Evolutionary conservation across 2,888 invertebrate genomes (phyloP).

Genomic region (Eristalis arbustorum): DNA sequence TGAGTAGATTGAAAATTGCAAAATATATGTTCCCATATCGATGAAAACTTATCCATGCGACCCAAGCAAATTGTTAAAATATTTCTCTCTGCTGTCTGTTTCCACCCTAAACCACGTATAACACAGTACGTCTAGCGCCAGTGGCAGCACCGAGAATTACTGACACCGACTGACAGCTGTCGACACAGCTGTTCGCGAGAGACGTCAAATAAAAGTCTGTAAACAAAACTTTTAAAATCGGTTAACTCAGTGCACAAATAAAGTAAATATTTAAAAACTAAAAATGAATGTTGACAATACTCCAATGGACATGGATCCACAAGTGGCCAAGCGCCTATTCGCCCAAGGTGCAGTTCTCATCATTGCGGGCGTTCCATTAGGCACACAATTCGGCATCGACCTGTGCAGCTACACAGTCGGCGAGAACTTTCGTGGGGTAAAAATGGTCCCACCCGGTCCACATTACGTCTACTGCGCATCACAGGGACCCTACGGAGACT

Average conservation of each 20-base stretch:
- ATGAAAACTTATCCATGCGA: no score
- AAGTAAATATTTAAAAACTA: not conserved
- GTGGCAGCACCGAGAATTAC: not conserved
- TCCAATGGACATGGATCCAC: constrained; percentile 85
- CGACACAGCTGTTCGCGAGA: not conserved
- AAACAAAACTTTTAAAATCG: constrained; percentile 5
- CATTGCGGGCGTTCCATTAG: constrained; percentile 91
- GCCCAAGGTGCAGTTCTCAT: constrained; percentile 91
- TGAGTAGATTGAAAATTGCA: no score
- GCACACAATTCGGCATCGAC: constrained; percentile 97
- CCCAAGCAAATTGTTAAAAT: no score
- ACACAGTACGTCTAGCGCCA: no score
- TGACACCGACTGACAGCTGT: no score
- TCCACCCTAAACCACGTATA: no score
- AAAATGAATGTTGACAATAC: constrained; percentile 71
- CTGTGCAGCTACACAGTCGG: constrained; percentile 88
- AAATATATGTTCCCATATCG: no score
- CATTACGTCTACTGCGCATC: constrained; percentile 89
- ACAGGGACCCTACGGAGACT: no score
- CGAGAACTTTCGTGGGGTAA: constrained; percentile 94
- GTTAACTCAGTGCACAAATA: not conserved
- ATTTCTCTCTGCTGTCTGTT: no score
- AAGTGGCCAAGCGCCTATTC: constrained; percentile 87
- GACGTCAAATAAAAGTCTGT: not conserved
- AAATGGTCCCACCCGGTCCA: constrained; percentile 98